phyloP scores from a whole-genome alignment of 2,888 invertebrate species.

The Drosophila setosimentum region DNA sequence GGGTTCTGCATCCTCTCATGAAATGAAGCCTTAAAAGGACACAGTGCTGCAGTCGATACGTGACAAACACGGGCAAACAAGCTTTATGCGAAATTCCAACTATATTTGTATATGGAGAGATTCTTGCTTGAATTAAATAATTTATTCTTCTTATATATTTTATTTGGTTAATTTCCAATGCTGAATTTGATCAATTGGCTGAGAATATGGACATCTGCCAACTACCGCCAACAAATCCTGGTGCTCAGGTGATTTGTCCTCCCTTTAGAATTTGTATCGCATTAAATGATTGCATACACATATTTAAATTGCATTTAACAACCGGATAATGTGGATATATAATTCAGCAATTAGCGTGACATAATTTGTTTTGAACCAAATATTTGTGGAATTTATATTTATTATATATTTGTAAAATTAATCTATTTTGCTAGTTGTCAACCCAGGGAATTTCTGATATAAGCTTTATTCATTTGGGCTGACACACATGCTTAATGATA shows the following conservation, averaged over 20 bases:
- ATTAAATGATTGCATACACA: not conserved
- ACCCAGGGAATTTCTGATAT: not conserved
- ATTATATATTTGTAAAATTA: not conserved
- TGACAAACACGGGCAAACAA: slow-evolving; percentile 9
- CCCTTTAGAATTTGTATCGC: not conserved
- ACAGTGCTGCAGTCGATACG: not conserved
- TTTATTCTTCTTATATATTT: not conserved
- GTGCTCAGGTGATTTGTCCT: slow-evolving; percentile 5
- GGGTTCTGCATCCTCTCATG: not conserved
- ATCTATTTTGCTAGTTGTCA: slow-evolving; percentile 6
- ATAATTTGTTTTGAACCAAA: slow-evolving; percentile 1
- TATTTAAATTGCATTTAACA: slow-evolving; percentile 1
- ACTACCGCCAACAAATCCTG: slow-evolving; percentile 29
- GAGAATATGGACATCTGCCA: slow-evolving; percentile 9
- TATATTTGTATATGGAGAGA: slow-evolving; percentile 13
- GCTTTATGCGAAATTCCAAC: slow-evolving; percentile 50
- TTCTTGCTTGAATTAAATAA: not conserved
- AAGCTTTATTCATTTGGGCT: slow-evolving; percentile 21
- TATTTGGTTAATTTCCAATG: slow-evolving; percentile 12
- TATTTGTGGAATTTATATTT: not conserved
- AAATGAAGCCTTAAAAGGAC: not conserved
- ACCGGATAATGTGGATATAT: not conserved
- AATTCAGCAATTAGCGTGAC: not conserved
- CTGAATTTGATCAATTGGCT: not conserved
- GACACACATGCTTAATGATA: slow-evolving; percentile 53